Base-by-base conservation (phyloP, 1,140 invertebrate species). In the Pogonomyrmex barbatus region DNA sequence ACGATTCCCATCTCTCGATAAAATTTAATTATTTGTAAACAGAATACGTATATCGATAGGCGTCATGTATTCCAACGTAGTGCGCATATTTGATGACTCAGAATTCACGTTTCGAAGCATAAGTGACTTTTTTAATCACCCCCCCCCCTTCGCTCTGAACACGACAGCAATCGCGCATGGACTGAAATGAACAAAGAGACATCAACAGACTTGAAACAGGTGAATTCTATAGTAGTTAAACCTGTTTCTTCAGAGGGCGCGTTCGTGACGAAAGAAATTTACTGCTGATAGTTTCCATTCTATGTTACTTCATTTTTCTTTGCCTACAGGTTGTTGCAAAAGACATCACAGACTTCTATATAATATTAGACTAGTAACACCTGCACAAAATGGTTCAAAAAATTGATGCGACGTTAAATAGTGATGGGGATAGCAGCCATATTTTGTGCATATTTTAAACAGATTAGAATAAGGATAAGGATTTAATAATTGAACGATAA, bases 11-110 rank as follows among this genome's bases (percentile, higher is more conserved):
- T 30, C 14, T 47, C 52, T 30, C 17, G 12, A 71, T 33, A 33
- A 45, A 45, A 33, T 30, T 82, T 71, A 8, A 58, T 58, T 45
- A 36, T 52, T 67, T 30, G 17, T 78, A 78, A 79, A 67, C 30
- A 12, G 14, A 12, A 24, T 42, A 8, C 9, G 45, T 17, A 6
- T 50, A 39, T 30, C 33, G 36, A 8, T 10, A 47, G 10, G 36
- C 9, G 39, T 82, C 79, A 73, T 71, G 10, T 17, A 10, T 30
- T 73, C 24, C 5, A 60, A 81, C 8, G n/a, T 30, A 24, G 4
- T 42, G 52, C 42, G 54, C 17, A 58, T 36, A 58, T 24, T 9
- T 36, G 52, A 82, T 82, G 79, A 82, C 52, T 82, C 79, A 58
- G 30, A 54, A 79, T 24, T 82, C 3, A n/a, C 17, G 9, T 56